Base-by-base conservation (phyloP, 2,888 invertebrate genomes). In the Byasa hedistus region DNA sequence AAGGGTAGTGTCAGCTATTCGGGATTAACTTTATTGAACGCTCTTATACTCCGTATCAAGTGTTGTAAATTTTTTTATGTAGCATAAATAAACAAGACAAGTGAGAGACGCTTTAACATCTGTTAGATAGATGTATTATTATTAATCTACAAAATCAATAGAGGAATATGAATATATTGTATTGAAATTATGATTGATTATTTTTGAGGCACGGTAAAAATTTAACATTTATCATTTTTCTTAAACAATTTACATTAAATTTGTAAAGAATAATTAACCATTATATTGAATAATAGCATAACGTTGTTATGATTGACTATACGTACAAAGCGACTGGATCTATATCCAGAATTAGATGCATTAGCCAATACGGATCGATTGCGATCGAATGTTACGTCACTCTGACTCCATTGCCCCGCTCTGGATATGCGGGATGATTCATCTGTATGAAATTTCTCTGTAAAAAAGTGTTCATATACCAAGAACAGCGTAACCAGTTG, bases 271-370 rank as follows among this genome's bases (percentile, higher is more conserved):
- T 8, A 1, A 32, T 32, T 32, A 32, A 32, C n/a, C n/a, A n/a
- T n/a, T n/a, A n/a, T n/a, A n/a, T n/a, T n/a, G n/a, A n/a, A n/a
- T n/a, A n/a, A n/a, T n/a, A n/a, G n/a, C n/a, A n/a, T n/a, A n/a
- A 72, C 62, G 65, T 65, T 73, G 70, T 68, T 68, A 66, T 73
- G 71, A 68, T 59, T 69, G 70, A 61, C 67, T 68, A 71, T 71
- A 71, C 72, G 73, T 73, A 63, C 64, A 57, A 65, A 23, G 17
- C 10, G 2, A 7, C 15, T 39, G 66, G 71, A 72, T 64, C 64
- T 68, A 66, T 66, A 51, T 74, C 73, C 75, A 71, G 72, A 77
- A 73, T 76, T 76, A 77, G 76, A 73, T 69, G 68, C 69, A 73
- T 76, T 76, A 74, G 71, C 71, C 72, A 75, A 74, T 74, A 69